These are phyloP conservation scores for Dynastes grantii DNA, from an alignment of 2,888 invertebrate species.

Conservation along the genomic window DNA sequence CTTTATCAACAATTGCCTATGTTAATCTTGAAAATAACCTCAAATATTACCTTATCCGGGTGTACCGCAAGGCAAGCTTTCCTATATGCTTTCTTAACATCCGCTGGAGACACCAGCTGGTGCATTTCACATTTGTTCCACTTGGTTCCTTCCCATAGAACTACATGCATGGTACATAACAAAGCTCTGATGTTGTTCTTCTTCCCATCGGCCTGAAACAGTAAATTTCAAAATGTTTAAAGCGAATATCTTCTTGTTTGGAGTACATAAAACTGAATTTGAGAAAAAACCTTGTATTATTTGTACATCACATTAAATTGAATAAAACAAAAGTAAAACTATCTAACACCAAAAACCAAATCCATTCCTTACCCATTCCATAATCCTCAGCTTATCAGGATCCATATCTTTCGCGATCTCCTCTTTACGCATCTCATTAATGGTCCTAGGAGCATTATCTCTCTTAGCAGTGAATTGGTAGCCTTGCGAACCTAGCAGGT, in stretches of 20 bases:
- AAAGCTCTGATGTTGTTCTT: slow-evolving; percentile 96
- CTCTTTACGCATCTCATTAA: slow-evolving; percentile 94
- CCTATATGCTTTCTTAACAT: slow-evolving; percentile 96
- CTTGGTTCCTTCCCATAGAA: slow-evolving; percentile 93
- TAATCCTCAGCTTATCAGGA: slow-evolving; percentile 88
- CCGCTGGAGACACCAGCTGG: slow-evolving; percentile 90
- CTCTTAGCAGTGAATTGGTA: slow-evolving; percentile 85
- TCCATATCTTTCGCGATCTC: slow-evolving; percentile 91
- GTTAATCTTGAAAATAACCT: too few species aligned
- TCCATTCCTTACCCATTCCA: slow-evolving; percentile 81
- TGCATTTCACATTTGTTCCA: slow-evolving; percentile 97
- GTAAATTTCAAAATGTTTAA: not conserved
- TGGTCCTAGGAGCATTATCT: slow-evolving; percentile 86
- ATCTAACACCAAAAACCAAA: not conserved
- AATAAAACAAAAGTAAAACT: slow-evolving; percentile 8
- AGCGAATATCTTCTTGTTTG: too few species aligned
- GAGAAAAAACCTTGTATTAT: too few species aligned
- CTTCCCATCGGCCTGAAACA: slow-evolving; percentile 90
- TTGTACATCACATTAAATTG: not conserved
- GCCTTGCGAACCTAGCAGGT: slow-evolving; percentile 91
- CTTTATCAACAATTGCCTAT: too few species aligned
- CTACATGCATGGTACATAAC: slow-evolving; percentile 93
- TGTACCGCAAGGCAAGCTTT: slow-evolving; percentile 98
- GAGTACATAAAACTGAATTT: too few species aligned
- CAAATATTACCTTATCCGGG: slow-evolving; percentile 91